These are phyloP conservation scores for Callorhinus ursinus DNA, from an alignment of 2,113 vertebrate species.

Conservation along the genomic window DNA sequence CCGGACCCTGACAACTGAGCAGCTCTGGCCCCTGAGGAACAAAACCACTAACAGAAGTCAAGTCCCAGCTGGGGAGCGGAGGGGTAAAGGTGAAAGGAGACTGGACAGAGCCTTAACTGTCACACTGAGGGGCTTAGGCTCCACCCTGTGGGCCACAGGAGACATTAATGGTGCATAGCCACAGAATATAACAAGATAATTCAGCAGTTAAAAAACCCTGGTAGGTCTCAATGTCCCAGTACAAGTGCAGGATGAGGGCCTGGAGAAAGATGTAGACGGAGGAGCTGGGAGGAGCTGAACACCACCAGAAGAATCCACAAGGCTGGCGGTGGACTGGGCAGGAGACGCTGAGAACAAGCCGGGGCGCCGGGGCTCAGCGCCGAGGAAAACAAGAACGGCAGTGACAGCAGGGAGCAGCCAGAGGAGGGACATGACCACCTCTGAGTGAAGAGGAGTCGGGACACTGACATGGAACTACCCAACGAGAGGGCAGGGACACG, in stretches of 20 bases:
- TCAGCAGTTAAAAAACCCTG: neutral
- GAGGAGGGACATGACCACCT: neutral
- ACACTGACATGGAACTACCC: neutral
- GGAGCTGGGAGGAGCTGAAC: conserved; percentile 31
- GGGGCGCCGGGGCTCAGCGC: neutral
- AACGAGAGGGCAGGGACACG: neutral
- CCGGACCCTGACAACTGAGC: conserved; percentile 40
- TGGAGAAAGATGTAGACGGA: conserved; percentile 58
- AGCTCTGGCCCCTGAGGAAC: conserved; percentile 46
- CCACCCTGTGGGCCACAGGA: conserved; percentile 78
- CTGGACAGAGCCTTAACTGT: conserved; percentile 76
- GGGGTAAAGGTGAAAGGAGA: conserved; percentile 77
- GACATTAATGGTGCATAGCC: conserved; percentile 74
- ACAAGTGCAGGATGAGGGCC: conserved; percentile 24
- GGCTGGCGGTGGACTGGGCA: neutral
- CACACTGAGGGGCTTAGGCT: conserved; percentile 78
- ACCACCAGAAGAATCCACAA: neutral
- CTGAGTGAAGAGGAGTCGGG: neutral
- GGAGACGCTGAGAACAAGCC: neutral
- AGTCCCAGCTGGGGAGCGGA: conserved; percentile 72
- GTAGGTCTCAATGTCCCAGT: conserved; percentile 53
- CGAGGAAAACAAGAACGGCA: neutral
- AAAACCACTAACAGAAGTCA: conserved; percentile 55
- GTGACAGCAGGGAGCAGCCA: neutral
- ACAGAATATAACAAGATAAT: conserved; percentile 47